Conservation (phyloP, 2,113 vertebrate species). For the Toxostoma redivivum region DNA sequence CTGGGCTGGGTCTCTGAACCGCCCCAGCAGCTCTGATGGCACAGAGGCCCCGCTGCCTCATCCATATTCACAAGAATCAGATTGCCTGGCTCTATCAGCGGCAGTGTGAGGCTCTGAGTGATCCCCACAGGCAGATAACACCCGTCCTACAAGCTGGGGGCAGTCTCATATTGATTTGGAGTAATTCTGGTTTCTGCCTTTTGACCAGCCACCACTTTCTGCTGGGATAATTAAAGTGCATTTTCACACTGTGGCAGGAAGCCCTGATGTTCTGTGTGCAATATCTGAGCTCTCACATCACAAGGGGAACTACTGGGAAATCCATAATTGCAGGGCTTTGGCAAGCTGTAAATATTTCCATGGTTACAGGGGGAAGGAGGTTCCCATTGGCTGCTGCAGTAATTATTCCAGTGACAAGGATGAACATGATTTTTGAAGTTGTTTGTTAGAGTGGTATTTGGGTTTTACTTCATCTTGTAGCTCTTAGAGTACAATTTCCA, state of each 20-base stretch:
- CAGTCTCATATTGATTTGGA: conserved; percentile 21
- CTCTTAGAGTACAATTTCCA: neutral
- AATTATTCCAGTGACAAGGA: conserved; percentile 1
- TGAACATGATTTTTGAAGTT: conserved; percentile 12
- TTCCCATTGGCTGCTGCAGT: neutral
- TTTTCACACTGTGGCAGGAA: neutral
- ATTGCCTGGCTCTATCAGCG: neutral
- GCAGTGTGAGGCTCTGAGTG: neutral
- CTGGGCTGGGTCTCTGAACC: neutral
- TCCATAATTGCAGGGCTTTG: conserved; percentile 9
- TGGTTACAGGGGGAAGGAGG: conserved; percentile 29
- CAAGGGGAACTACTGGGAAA: conserved; percentile 2
- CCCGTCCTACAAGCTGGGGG: neutral
- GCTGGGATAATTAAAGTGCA: conserved; percentile 9
- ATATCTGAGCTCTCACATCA: neutral
- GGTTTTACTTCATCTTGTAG: neutral
- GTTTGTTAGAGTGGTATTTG: neutral
- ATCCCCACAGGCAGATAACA: neutral
- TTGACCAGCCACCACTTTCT: neutral
- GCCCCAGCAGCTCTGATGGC: neutral
- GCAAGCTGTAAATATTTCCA: conserved; percentile 17
- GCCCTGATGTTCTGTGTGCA: neutral
- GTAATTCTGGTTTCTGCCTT: conserved; percentile 11
- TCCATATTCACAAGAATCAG: neutral
- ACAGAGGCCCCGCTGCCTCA: neutral